Conservation (phyloP, 1,140 invertebrate genomes). For the Lepidurus arcticus region DNA sequence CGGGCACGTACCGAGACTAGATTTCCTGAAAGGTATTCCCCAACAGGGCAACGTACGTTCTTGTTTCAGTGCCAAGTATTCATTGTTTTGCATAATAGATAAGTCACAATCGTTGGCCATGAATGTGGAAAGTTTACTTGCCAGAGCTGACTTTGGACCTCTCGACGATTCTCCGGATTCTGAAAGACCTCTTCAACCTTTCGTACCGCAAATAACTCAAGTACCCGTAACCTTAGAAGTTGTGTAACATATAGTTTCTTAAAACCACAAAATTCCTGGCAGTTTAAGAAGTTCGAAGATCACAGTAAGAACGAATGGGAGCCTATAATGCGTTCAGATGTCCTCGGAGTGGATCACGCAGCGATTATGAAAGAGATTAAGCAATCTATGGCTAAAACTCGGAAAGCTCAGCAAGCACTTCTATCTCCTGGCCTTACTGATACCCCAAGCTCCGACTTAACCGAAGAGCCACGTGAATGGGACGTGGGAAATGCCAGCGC, state of each 20-base stretch:
- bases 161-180: not conserved
- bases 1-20: not conserved
- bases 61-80: too few relatives aligned
- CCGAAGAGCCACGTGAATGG: not conserved
- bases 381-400: not conserved
- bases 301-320: not conserved
- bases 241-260: not conserved
- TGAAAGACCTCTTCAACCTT: not conserved
- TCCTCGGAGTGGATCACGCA: not conserved
- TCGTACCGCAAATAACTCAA: not conserved
- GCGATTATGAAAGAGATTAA: constrained; percentile 4
- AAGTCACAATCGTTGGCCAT: not conserved
- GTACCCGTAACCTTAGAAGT: not conserved
- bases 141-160: not conserved
- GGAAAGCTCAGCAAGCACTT: not conserved
- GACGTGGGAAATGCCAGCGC: not conserved
- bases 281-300: not conserved
- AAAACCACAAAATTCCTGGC: not conserved
- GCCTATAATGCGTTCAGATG: not conserved
- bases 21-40: not conserved
- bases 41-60: too few relatives aligned
- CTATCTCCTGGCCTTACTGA: not conserved
- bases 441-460: not conserved
- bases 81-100: not conserved
- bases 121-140: not conserved